Conservation (phyloP, 2,797 vertebrate genomes). For the Emys orbicularis region DNA sequence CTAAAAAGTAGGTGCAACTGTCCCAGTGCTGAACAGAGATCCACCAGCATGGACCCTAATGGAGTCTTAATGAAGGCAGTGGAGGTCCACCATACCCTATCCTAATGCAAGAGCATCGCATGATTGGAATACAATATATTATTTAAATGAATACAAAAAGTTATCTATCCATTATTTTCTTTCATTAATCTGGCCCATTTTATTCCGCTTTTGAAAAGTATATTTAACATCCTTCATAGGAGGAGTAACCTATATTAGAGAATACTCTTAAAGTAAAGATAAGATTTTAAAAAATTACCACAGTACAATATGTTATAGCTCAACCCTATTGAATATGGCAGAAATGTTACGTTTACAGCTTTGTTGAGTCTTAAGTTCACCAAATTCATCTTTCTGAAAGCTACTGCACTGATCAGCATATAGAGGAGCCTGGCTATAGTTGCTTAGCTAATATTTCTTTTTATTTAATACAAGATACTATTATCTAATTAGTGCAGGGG, state of each 20-base stretch:
- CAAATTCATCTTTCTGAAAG: constrained; percentile 72
- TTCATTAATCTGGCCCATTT: background rate
- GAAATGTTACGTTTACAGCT: constrained; percentile 62
- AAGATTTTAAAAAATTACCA: constrained; percentile 38
- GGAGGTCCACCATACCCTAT: background rate
- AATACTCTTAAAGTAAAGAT: constrained; percentile 18
- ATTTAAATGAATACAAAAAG: background rate
- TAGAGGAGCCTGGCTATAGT: constrained; percentile 20
- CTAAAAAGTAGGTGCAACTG: background rate
- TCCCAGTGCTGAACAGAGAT: background rate
- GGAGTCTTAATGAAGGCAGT: background rate
- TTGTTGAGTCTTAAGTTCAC: constrained; percentile 58
- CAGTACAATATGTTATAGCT: constrained; percentile 52
- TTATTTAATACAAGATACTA: constrained; percentile 62
- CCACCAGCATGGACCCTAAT: background rate
- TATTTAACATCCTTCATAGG: constrained; percentile 28
- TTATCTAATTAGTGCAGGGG: constrained; percentile 39
- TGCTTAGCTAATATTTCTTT: constrained; percentile 62
- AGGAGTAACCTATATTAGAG: constrained; percentile 35
- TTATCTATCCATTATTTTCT: constrained; percentile 10
- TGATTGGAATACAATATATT: constrained; percentile 25
- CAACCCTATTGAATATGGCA: constrained; percentile 60
- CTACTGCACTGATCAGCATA: constrained; percentile 46
- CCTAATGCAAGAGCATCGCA: background rate
- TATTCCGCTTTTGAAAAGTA: constrained; percentile 24